Evolutionary conservation across 2,888 invertebrate genomes (phyloP), one percentile per base, ranked within the genome.

Genomic region (Caenorhabditis becei): DNA sequence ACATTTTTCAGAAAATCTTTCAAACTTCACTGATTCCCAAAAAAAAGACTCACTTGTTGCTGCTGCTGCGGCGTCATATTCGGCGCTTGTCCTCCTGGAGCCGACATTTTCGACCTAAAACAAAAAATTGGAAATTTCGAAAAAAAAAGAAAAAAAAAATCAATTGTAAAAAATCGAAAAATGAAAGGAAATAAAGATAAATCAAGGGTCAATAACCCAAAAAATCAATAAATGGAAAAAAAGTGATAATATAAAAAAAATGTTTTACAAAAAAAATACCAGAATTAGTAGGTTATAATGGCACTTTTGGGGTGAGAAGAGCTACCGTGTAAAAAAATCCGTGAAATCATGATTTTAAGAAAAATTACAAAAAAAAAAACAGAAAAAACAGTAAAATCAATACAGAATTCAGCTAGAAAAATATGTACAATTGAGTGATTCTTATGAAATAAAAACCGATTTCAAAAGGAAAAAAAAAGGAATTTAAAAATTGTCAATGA

Each of bases 31-130:
- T n/a, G n/a, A n/a, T n/a, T n/a, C n/a, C n/a, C n/a, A n/a, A n/a
- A n/a, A n/a, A n/a, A 20, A 54, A 23, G 8, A 11, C 26, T 44
- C 41, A 49, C 26, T 10, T 32, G 32, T 32, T 75, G 59, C 32
- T 67, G 61, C 16, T 77, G 77, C 24, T 78, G 77, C 5, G 47
- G 62, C 32, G 61, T 62, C 47, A 67, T n/a, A 23, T 51, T 58
- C 26, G 72, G 63, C 24, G 24, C 63, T 8, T 32, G 67, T 32
- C 75, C 75, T 24, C 62, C 62, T 32, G 67, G 75, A 16, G 67
- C 75, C 20, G 75, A 75, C 75, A 74, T 74, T 59, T 47, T 59
- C 32, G 32, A 32, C 32, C 32, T 32, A 10, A 10, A 32, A 32
- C 32, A 32, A 32, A 47, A 3, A 14, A 47, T 47, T n/a, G n/a